Percentiles rank a stretch among this genome's conserved stretches.
phyloP scores from a whole-genome alignment of 2,797 vertebrate species.

The Lepilemur septentrionalis region DNA sequence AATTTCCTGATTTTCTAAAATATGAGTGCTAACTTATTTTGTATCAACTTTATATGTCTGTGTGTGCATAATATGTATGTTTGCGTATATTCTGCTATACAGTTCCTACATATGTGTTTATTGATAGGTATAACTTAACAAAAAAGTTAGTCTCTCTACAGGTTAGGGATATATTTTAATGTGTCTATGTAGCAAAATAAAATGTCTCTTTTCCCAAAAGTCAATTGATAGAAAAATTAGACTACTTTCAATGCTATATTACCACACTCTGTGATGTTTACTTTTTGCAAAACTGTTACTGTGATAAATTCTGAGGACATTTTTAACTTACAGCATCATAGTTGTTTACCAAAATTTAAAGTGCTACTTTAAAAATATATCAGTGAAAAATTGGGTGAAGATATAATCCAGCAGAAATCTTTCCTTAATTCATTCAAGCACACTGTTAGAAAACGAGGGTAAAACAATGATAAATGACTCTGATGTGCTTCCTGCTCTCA shows the following conservation, averaged over 20 bases:
- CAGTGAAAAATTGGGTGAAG: neutral
- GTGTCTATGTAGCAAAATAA: neutral
- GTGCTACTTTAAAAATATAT: neutral
- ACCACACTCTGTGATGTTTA: neutral
- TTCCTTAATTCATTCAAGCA: constrained; percentile 16
- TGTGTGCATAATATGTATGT: neutral
- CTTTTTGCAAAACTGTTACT: neutral
- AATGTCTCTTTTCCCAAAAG: neutral
- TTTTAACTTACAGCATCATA: neutral
- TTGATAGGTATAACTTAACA: neutral
- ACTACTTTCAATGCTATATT: neutral
- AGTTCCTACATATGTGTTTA: neutral
- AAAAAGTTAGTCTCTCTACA: neutral
- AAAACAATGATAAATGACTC: neutral
- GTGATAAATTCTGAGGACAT: neutral
- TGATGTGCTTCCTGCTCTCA: neutral
- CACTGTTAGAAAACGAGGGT: neutral
- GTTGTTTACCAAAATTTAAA: neutral
- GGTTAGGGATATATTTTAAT: neutral
- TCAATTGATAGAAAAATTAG: neutral
- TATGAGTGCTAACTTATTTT: neutral
- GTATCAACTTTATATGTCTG: neutral
- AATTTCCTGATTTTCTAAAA: neutral
- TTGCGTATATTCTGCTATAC: neutral
- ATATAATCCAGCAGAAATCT: neutral